Evolutionary conservation across 2,113 vertebrate species (phyloP), one percentile per base, ranked within the genome.

Genomic region (Sialia sialis): DNA sequence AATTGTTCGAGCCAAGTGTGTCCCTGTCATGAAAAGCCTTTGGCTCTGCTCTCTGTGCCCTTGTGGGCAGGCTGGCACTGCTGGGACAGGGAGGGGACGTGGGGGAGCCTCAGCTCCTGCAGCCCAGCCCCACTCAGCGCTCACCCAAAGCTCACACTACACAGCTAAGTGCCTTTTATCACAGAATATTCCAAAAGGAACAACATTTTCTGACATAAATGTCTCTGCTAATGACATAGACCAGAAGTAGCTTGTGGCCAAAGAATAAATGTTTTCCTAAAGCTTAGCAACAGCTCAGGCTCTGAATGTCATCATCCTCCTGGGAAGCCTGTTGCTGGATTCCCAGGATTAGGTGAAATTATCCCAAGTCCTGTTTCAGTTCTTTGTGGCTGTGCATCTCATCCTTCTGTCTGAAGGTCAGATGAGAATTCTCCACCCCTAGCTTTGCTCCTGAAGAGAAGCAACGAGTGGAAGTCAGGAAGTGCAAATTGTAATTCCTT

Each of bases 11-110:
- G 89, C 90, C 97, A 89, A 74, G 86, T 1, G 54, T 80, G 81
- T 82, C 77, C 83, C 84, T 43, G 87, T 79, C 70, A 23, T 49
- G 83, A 91, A 95, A 96, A 96, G 91, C 91, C 84, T 95, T 75
- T 83, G 88, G 54, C 79, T 63, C 48, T 15, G 85, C 64, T 84
- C 67, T 87, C 69, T 60, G 59, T 90, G 94, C 83, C 96, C n/a
- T 12, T 39, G 38, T 39, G 38, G 38, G 38, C 84, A 94, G 84
- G 23, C 77, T 44, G 81, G 95, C 86, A 86, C 78, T 60, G 93
- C 82, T 72, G 94, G 27, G 87, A 89, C 78, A 18, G 58, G 76
- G 60, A 54, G 25, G 51, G 44, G 67, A 22, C 4, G 4, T 13
- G n/a, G 79, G 84, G 73, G 21, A 88, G 90, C 36, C 93, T 36